Base-by-base conservation (phyloP, 92 coral and sea anemone species). In the Umimayanthus chanpuru region DNA sequence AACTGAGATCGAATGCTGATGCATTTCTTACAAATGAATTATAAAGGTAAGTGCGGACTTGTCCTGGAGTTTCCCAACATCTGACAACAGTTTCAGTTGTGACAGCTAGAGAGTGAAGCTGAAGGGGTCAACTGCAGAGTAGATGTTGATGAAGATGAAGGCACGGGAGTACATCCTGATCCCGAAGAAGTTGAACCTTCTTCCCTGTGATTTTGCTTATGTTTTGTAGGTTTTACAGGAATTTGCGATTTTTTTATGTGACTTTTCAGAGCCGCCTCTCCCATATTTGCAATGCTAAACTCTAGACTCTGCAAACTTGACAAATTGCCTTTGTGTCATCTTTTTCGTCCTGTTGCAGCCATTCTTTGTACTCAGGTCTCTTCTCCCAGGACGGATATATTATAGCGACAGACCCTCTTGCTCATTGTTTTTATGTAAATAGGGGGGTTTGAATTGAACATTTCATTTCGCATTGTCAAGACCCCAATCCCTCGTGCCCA, bases 131-230 rank as follows among this genome's bases (percentile, higher is more conserved):
- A 79, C 41, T 23, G 82, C n/a, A n/a, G n/a, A 79, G 70, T 79
- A 53, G 65, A 79, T 50, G 70, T 49, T 25, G 82, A 49, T 79
- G 82, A 79, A 79, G 70, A 79, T 25, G 82, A 79, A 79, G 41
- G 50, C n/a, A n/a, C n/a, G n/a, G n/a, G n/a, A n/a, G n/a, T n/a
- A n/a, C n/a, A n/a, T n/a, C n/a, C n/a, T n/a, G 38, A 79, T n/a
- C n/a, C n/a, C n/a, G 68, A 50, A 79, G 82, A 73, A 73, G 6
- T 50, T 53, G 82, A 79, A 53, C 70, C 70, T 79, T 79, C 43
- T 79, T 79, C 83, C 83, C 49, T 77, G 81, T 77, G 70, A 79
- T 79, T 79, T 79, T 79, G 70, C 83, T 79, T 71, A 29, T 79
- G 83, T 79, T 79, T 79, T 79, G 67, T 50, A 26, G 16, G 41